Evolutionary conservation across 2,888 invertebrate genomes (phyloP).

Genomic region (Callyntrura sp.): DNA sequence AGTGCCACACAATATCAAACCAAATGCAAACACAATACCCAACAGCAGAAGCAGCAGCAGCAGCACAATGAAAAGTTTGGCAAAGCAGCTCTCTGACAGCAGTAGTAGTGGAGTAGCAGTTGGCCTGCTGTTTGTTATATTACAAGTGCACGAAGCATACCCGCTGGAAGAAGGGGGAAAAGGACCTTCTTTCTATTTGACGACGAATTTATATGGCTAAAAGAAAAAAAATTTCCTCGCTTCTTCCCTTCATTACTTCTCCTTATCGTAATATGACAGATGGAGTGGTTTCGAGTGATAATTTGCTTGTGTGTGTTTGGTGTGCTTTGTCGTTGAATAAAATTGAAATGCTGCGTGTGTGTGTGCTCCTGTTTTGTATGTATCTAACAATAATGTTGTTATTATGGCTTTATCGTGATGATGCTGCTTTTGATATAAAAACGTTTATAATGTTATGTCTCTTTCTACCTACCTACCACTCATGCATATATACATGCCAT

Average conservation of each 20-base stretch:
- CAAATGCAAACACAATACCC: neutral
- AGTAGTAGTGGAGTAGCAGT: too few species aligned
- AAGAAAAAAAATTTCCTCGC: too few species aligned
- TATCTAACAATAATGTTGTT: conserved; percentile 59
- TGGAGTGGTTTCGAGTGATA: conserved; percentile 76
- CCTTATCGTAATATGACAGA: conserved; percentile 77
- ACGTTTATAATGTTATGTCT: too few species aligned
- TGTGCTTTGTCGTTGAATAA: neutral
- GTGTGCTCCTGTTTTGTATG: too few species aligned
- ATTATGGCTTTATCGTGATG: conserved; percentile 42
- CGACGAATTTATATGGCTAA: too few species aligned
- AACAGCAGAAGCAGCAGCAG: too few species aligned
- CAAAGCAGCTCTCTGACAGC: conserved; percentile 35
- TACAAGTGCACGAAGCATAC: conserved; percentile 48
- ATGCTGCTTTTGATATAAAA: conserved; percentile 9
- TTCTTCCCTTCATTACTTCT: conserved; percentile 46
- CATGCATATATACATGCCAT: too few species aligned
- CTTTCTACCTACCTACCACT: too few species aligned
- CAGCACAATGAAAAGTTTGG: conserved; percentile 47
- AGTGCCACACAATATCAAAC: conserved; percentile 27
- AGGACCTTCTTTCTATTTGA: conserved; percentile 26
- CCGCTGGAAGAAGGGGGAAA: neutral
- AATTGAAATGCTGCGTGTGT: conserved; percentile 27
- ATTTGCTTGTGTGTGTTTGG: conserved; percentile 70
- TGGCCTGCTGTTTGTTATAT: conserved; percentile 14